Evolutionary conservation across 1,140 invertebrate species (phyloP), one percentile per base, ranked within the genome.

Genomic region (Bombyx mori): DNA sequence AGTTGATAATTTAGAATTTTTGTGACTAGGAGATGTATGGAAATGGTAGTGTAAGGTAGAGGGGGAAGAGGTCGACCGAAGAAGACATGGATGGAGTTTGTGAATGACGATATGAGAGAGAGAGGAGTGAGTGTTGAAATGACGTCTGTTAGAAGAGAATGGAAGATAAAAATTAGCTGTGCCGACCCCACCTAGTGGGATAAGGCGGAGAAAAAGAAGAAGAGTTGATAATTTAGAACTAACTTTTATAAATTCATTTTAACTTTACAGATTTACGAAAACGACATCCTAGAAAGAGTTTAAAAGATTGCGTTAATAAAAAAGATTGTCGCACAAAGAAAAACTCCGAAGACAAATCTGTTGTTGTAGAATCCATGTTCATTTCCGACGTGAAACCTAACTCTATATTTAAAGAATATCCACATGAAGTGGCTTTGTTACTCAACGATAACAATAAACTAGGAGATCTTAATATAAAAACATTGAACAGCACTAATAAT

Each of bases 371-470:
- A 62, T 73, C 72, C 6, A 71, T 74, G 57, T 58, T 77, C 12
- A 62, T 69, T 50, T 54, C 67, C 8, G 69, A 75, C 10, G 8
- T 75, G 6, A 76, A 71, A 69, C 69, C 73, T 8, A 56, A 66
- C 3, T 67, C 71, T 6, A 60, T 77, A 10, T 75, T 77, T 8
- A 79, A 80, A 51, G 76, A 82, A 18, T 79, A 73, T 52, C 79
- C 78, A 5, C 76, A 81, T 46, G 77, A 79, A 68, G 66, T 81
- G 26, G 70, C 78, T 46, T 62, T 75, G 43, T 53, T 79, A n/a
- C 44, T 77, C 8, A 68, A 63, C 12, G 67, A 63, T 54, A 67
- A 70, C 44, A 42, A 8, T 18, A 46, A 54, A 46, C 7, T 22
- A 12, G 45, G 35, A 42, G 3, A 42, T 44, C 26, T 42, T 42